Base-by-base conservation (phyloP, 37 sponge, comb jelly and placozoan genomes). In the Beroe ovata region DNA sequence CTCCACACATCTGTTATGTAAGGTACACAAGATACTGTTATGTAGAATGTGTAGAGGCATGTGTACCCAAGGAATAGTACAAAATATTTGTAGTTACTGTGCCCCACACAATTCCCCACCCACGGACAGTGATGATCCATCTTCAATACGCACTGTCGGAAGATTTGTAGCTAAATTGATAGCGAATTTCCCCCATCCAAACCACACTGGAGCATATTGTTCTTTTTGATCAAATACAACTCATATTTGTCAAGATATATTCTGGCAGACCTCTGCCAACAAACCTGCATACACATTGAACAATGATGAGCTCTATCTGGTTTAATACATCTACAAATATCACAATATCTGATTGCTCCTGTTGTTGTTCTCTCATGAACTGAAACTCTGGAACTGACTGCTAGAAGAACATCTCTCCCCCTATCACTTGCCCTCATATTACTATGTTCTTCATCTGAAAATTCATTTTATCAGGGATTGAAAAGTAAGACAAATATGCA, bases 121-220 rank as follows among this genome's bases (percentile, higher is more conserved):
- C 84, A 77, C 2, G 84, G 84, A 19, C 84, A 77, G 54, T 77
- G 84, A 58, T 77, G 84, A 20, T 77, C 84, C 84, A 77, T 77
- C 84, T 77, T 77, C 38, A 77, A 23, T 6, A 77, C 84, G 54
- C 84, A 77, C 84, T 77, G 84, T 6, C 18, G 71, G n/a, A n/a
- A n/a, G n/a, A n/a, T n/a, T n/a, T n/a, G n/a, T n/a, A n/a, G n/a
- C n/a, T n/a, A n/a, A n/a, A n/a, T n/a, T n/a, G n/a, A n/a, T n/a
- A n/a, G n/a, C n/a, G n/a, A n/a, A n/a, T n/a, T n/a, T n/a, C n/a
- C n/a, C n/a, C n/a, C n/a, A n/a, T n/a, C n/a, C n/a, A n/a, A n/a
- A n/a, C n/a, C n/a, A n/a, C n/a, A n/a, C n/a, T n/a, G n/a, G n/a
- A n/a, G n/a, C n/a, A n/a, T n/a, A n/a, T n/a, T n/a, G n/a, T n/a